These are phyloP conservation scores for Taenaris catops DNA, from an alignment of 2,888 invertebrate genomes.

Conservation along the genomic window DNA sequence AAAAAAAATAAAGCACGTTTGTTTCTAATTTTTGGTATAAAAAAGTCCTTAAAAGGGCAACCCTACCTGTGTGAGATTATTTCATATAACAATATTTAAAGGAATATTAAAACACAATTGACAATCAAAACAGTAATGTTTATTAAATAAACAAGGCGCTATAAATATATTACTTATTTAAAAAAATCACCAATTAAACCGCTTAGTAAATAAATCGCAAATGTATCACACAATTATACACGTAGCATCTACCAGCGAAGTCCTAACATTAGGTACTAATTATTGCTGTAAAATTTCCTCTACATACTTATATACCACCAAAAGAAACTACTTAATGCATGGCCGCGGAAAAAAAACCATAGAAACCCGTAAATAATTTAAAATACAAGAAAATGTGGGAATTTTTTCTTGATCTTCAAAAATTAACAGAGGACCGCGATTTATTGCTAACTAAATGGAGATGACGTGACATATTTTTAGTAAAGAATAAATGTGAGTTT, in stretches of 20 bases:
- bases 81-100: too few relatives aligned
- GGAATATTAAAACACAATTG: background rate
- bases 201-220: conserved; percentile 56
- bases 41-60: too few relatives aligned
- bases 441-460: too few relatives aligned
- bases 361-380: conserved; percentile 22
- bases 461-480: too few relatives aligned
- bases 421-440: too few relatives aligned
- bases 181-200: conserved; percentile 31
- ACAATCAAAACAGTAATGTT: conserved; percentile 10
- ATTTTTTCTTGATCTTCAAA: too few relatives aligned
- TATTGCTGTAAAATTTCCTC: conserved; percentile 73
- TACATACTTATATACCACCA: conserved; percentile 64
- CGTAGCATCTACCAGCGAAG: conserved; percentile 71
- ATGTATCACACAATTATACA: conserved; percentile 69
- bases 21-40: too few relatives aligned
- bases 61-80: too few relatives aligned
- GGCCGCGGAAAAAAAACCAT: conserved; percentile 25
- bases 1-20: too few relatives aligned
- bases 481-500: too few relatives aligned
- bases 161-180: conserved; percentile 2
- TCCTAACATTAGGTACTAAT: conserved; percentile 64
- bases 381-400: conserved; percentile 3
- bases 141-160: conserved; percentile 22
- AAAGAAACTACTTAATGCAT: conserved; percentile 59